Base-by-base conservation (phyloP, 2,113 vertebrate genomes). In the Nothoprocta perdicaria region DNA sequence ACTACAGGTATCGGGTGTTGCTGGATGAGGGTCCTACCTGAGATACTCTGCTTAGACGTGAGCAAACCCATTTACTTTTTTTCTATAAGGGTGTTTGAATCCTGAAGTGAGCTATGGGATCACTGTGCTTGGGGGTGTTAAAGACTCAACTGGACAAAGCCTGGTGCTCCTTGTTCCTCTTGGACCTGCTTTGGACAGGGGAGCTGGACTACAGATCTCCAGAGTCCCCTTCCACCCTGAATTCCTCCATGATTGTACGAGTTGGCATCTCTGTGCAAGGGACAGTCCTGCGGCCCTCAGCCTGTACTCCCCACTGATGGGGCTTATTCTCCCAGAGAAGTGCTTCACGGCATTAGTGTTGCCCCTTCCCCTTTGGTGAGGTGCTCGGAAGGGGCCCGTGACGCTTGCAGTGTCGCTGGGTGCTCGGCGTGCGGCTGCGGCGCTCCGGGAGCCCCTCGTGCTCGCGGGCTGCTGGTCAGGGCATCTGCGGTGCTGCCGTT, bases 391-490 rank as follows among this genome's bases (percentile, higher is more conserved):
- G 17, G 26, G 31, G 66, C 7, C 31, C 14, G 1, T 52, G 78
- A 33, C 65, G 87, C 94, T 79, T 41, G 26, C 29, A 33, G 67
- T 73, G 1, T 3, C 84, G 15, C 35, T 50, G 9, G 14, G 55
- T 76, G 67, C 67, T 61, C 53, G 82, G 76, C 29, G 33, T 19
- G 18, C 29, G 31, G 10, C 72, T 43, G 41, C 22, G 3, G 58
- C 72, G 63, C 21, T 77, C 41, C 38, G 24, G 0, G 0, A 66
- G 57, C 8, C 16, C 21, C 35, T 7, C 0, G 0, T 27, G 52
- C 24, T 18, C 57, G 58, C 29, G 60, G 88, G 11, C 67, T 61
- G 66, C 68, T 2, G 7, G 31, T 48, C 66, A 48, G 83, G 60
- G 58, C 29, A 31, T 60, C 26, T 31, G 63, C 53, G 19, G 0